Conservation (phyloP, 30 jellyfish, hydroid and myxozoan species). For the Hydra vulgaris region DNA sequence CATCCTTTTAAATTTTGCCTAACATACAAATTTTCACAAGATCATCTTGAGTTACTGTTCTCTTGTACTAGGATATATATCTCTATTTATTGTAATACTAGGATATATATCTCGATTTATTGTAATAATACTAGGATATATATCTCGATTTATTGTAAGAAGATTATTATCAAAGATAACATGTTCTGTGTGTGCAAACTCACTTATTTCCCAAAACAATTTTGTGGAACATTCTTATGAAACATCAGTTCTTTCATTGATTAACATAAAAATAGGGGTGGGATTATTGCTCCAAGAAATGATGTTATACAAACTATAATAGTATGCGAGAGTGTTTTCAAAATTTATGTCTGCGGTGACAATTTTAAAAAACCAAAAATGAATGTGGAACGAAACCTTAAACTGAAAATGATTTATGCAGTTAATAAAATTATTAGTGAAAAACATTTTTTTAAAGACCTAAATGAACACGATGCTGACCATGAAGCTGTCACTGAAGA, state of each 20-base stretch:
- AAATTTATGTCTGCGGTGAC: slow-evolving; percentile 3
- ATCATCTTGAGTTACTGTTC: slow-evolving; percentile 42
- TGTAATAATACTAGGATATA: slow-evolving; percentile 27
- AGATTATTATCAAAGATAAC: slow-evolving; percentile 5
- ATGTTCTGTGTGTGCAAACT: slow-evolving; percentile 18
- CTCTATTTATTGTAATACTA: background rate
- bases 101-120: slow-evolving; percentile 39
- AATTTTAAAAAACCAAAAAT: background rate
- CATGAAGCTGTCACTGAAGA: slow-evolving; percentile 17
- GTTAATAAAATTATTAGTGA: background rate
- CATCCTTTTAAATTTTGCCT: slow-evolving; percentile 37
- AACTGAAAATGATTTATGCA: slow-evolving; percentile 4
- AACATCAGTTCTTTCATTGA: background rate
- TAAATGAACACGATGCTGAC: slow-evolving; percentile 1
- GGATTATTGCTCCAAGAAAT: slow-evolving; percentile 2
- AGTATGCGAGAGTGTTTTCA: background rate
- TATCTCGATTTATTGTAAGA: slow-evolving; percentile 42
- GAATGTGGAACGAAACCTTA: slow-evolving; percentile 2
- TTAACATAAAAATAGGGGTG: slow-evolving; percentile 10
- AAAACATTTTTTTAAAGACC: slow-evolving; percentile 4
- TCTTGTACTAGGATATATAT: slow-evolving; percentile 26
- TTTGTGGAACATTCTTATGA: slow-evolving; percentile 4
- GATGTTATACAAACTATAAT: background rate
- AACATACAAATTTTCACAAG: slow-evolving; percentile 47
- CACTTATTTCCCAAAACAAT: background rate